These are phyloP conservation scores for Genyomyrus donnyi DNA, from an alignment of 2,113 vertebrate species.

Conservation along the genomic window DNA sequence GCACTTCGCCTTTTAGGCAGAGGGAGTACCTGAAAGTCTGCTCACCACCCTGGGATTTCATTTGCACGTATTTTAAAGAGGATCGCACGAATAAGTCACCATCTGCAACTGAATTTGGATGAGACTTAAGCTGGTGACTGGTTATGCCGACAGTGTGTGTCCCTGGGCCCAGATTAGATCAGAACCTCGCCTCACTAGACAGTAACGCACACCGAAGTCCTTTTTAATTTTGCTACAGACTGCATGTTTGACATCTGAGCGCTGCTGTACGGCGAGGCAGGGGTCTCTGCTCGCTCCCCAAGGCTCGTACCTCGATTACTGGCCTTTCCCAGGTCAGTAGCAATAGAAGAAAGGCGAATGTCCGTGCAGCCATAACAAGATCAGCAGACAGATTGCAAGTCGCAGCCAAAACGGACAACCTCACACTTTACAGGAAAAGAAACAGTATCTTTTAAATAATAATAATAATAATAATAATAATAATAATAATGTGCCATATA, in stretches of 20 bases:
- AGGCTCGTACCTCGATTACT: neutral
- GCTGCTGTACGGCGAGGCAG: neutral
- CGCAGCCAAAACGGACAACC: neutral
- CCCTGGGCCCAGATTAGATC: slow-evolving; percentile 22
- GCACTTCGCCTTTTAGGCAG: neutral
- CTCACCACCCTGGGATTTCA: neutral
- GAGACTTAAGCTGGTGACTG: neutral
- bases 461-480: neutral
- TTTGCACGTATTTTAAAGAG: slow-evolving; percentile 2
- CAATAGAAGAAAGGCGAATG: neutral
- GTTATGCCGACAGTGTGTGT: neutral
- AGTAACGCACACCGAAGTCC: slow-evolving; percentile 1
- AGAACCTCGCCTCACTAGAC: neutral
- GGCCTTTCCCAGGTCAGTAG: neutral
- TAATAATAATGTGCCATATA: neutral
- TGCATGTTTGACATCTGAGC: neutral
- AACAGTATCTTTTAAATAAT: neutral
- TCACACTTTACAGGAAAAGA: neutral
- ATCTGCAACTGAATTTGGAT: neutral
- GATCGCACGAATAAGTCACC: neutral
- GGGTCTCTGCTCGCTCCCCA: neutral
- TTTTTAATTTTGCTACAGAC: neutral
- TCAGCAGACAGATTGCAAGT: neutral
- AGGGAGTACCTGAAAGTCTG: neutral
- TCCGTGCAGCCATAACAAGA: neutral